Conservation (phyloP, 1,140 invertebrate genomes). For the Leptonema lineaticorne region DNA sequence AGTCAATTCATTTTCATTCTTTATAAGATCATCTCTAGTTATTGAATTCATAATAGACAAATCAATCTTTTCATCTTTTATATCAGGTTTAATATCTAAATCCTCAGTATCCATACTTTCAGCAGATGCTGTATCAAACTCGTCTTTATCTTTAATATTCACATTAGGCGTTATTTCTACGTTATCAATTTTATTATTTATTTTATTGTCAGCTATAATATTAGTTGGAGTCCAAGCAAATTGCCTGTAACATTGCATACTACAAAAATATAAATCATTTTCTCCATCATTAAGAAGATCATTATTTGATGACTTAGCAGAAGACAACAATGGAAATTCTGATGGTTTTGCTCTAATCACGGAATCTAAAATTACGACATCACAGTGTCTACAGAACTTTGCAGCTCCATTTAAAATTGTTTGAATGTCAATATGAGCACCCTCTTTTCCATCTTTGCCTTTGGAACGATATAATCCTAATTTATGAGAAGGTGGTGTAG, state of each 20-base stretch:
- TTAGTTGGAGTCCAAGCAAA: conserved; percentile 57
- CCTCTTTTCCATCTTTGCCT: conserved; percentile 82
- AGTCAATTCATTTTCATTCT: conserved; percentile 50
- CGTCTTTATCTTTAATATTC: conserved; percentile 51
- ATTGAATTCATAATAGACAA: conserved; percentile 54
- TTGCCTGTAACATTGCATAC: conserved; percentile 80
- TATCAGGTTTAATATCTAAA: conserved; percentile 54
- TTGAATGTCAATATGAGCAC: conserved; percentile 82
- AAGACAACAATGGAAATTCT: conserved; percentile 72
- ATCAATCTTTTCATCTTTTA: conserved; percentile 57
- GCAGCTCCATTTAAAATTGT: conserved; percentile 84
- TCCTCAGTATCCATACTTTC: conserved; percentile 57
- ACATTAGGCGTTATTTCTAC: conserved; percentile 49
- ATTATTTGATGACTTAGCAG: conserved; percentile 64
- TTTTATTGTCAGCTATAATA: conserved; percentile 55
- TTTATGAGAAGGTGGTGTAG: conserved; percentile 77
- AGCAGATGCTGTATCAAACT: conserved; percentile 51
- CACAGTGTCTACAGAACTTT: conserved; percentile 90
- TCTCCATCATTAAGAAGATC: conserved; percentile 63
- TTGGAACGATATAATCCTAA: conserved; percentile 77
- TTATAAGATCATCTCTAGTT: conserved; percentile 55
- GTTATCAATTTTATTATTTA: conserved; percentile 33
- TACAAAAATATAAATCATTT: conserved; percentile 79
- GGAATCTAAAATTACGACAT: conserved; percentile 82
- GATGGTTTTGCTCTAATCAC: conserved; percentile 78